These are phyloP conservation scores for Calycopis cecrops DNA, from an alignment of 1,140 invertebrate species.

Conservation along the genomic window DNA sequence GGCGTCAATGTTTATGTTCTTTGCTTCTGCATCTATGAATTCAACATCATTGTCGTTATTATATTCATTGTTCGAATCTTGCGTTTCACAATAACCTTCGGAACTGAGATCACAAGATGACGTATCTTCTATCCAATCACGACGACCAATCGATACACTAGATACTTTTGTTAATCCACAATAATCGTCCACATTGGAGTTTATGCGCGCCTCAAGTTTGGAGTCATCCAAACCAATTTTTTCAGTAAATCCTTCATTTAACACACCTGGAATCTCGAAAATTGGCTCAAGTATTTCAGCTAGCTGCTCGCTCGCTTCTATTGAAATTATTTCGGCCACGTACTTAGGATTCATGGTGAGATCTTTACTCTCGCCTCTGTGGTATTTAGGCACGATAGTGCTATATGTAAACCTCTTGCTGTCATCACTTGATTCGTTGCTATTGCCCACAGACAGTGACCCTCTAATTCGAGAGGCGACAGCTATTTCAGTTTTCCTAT, in stretches of 20 bases:
- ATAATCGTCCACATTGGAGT: slow-evolving; percentile 43
- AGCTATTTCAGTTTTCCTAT: slow-evolving; percentile 61
- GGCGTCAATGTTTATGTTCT: no score
- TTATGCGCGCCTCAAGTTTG: slow-evolving; percentile 35
- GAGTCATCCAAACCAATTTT: slow-evolving; percentile 40
- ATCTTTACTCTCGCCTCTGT: slow-evolving; percentile 34
- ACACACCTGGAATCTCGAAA: slow-evolving; percentile 51
- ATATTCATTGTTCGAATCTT: background rate
- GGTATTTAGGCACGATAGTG: slow-evolving; percentile 38
- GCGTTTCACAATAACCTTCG: slow-evolving; percentile 19
- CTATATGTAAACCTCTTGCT: slow-evolving; percentile 57
- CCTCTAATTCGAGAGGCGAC: slow-evolving; percentile 55
- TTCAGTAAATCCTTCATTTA: slow-evolving; percentile 47
- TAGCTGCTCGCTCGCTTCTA: slow-evolving; percentile 57
- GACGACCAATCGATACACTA: slow-evolving; percentile 48
- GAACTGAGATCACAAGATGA: slow-evolving; percentile 42
- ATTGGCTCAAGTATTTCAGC: slow-evolving; percentile 63
- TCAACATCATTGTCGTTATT: no score
- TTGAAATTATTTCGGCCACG: slow-evolving; percentile 63
- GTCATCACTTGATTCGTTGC: slow-evolving; percentile 31
- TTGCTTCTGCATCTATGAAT: no score
- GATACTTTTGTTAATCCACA: slow-evolving; percentile 54
- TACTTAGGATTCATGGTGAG: slow-evolving; percentile 51
- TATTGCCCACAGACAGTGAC: slow-evolving; percentile 36
- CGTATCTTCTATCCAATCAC: slow-evolving; percentile 49